phyloP scores from a whole-genome alignment of 1,140 invertebrate species.

The Euura saliciscinereae region DNA sequence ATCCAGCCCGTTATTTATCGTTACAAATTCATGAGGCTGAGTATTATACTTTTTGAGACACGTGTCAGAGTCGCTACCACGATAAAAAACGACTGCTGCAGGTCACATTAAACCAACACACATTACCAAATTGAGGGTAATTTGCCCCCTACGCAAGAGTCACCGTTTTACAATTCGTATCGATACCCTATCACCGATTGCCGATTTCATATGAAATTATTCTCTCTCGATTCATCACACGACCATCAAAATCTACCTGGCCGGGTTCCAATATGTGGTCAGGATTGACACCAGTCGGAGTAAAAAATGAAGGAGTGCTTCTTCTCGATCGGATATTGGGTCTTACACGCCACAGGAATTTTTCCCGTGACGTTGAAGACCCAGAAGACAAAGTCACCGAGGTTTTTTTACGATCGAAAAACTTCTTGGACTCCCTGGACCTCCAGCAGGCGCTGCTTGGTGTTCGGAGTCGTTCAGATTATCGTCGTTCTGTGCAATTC shows the following conservation, averaged over 20 bases:
- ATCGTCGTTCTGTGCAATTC: neutral
- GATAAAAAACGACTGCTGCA: neutral
- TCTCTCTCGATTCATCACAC: neutral
- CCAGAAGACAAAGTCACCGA: neutral
- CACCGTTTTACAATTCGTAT: neutral
- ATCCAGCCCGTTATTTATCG: neutral
- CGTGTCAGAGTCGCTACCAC: neutral
- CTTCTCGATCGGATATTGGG: neutral
- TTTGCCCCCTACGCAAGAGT: neutral
- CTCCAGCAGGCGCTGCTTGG: neutral
- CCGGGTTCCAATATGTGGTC: neutral
- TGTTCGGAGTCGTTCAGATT: neutral
- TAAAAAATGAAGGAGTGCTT: neutral
- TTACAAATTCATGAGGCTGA: neutral
- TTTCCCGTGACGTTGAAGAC: neutral
- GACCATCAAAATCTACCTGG: neutral
- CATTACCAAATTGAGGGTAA: neutral
- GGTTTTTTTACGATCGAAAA: neutral
- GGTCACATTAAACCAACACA: neutral
- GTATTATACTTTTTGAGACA: neutral
- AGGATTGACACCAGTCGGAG: neutral
- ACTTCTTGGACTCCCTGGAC: constrained; percentile 2
- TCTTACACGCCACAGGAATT: neutral
- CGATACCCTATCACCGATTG: neutral
- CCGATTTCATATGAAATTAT: neutral